Evolutionary conservation across 2,888 invertebrate species (phyloP).

Genomic region (Calameuta filiformis): DNA sequence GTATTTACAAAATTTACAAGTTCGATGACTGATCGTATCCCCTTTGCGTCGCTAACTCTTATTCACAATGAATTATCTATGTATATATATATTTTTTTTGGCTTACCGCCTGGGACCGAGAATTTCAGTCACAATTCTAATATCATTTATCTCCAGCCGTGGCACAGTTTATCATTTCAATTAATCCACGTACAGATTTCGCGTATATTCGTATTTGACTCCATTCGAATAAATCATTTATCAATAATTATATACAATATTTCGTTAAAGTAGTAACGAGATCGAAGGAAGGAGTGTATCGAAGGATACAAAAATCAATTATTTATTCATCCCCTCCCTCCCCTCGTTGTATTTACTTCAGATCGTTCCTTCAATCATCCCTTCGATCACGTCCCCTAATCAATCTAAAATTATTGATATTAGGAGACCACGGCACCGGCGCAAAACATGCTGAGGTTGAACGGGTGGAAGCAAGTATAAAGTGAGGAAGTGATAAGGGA

Average conservation of each 20-base stretch:
- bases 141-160: not conserved
- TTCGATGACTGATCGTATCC: not conserved
- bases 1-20: constrained; percentile 14
- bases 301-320: not conserved
- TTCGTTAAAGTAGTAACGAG: not conserved
- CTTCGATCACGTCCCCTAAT: not conserved
- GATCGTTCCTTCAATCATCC: not conserved
- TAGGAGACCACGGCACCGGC: not conserved
- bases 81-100: constrained; percentile 5
- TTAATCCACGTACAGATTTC: not conserved
- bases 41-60: not conserved
- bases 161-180: constrained; percentile 2
- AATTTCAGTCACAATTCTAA: not conserved
- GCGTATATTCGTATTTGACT: not conserved
- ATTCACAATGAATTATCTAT: constrained; percentile 1
- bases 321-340: not conserved
- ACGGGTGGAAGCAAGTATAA: not conserved
- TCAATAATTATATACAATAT: not conserved
- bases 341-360: not conserved
- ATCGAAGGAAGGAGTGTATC: not conserved
- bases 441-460: not conserved
- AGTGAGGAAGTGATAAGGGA: not conserved
- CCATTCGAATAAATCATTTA: not conserved
- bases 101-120: not conserved
- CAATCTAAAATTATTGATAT: not conserved